phyloP scores from a whole-genome alignment of 2,797 vertebrate genomes.

The Gymnopithys bicolor region DNA sequence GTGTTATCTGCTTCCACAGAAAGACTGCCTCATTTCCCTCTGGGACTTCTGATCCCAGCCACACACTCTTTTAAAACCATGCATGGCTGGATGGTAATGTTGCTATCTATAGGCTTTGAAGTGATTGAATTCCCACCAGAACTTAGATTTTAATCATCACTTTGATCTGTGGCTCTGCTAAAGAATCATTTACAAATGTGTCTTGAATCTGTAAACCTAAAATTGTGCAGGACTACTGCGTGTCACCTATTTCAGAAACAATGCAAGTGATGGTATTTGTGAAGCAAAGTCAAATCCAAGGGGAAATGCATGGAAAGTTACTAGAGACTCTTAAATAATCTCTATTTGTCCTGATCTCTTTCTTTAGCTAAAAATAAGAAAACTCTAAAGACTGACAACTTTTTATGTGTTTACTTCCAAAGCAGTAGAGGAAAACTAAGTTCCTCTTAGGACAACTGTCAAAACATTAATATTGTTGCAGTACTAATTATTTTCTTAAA shows the following conservation, averaged over 20 bases:
- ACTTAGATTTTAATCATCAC: slow-evolving; percentile 69
- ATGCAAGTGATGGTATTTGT: slow-evolving; percentile 15
- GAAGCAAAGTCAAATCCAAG: slow-evolving; percentile 25
- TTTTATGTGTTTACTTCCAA: not conserved
- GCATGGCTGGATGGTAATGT: slow-evolving; percentile 57
- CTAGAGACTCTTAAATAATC: not conserved
- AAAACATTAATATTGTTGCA: not conserved
- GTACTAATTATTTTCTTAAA: not conserved
- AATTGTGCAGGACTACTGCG: slow-evolving; percentile 11
- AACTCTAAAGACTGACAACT: not conserved
- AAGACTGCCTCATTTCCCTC: slow-evolving; percentile 31
- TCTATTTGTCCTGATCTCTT: not conserved
- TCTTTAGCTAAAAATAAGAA: not conserved
- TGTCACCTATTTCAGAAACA: slow-evolving; percentile 44
- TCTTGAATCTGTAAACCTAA: slow-evolving; percentile 52
- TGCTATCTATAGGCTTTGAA: slow-evolving; percentile 67
- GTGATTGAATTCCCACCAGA: slow-evolving; percentile 64
- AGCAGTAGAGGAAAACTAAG: not conserved
- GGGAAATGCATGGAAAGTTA: not conserved
- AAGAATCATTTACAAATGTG: slow-evolving; percentile 63
- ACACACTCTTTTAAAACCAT: slow-evolving; percentile 33
- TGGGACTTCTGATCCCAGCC: slow-evolving; percentile 28
- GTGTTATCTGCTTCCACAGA: slow-evolving; percentile 45
- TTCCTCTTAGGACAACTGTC: not conserved
- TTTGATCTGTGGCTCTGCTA: slow-evolving; percentile 68